Conservation (phyloP, 2,888 invertebrate genomes). For the Oxyscelio sp. region DNA sequence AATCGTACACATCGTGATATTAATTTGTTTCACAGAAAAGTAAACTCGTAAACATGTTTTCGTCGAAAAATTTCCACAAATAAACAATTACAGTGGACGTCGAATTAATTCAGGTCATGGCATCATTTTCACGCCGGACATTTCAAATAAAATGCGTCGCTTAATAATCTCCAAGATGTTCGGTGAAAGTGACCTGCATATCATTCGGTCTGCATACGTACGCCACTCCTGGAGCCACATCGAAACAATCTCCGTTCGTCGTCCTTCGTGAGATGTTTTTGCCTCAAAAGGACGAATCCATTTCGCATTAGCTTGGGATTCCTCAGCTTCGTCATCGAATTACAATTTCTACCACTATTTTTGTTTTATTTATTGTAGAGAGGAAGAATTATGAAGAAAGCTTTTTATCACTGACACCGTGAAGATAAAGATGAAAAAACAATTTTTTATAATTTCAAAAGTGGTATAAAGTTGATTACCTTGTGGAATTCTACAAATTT, state of each 20-base stretch:
- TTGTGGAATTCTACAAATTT: no score
- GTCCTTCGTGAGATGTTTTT: slow-evolving; percentile 68
- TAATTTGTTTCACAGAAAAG: background rate
- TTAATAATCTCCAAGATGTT: slow-evolving; percentile 67
- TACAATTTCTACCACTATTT: slow-evolving; percentile 22
- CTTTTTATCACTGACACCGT: no score
- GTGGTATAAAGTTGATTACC: no score
- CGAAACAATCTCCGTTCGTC: slow-evolving; percentile 67
- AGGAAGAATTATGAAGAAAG: slow-evolving; percentile 18
- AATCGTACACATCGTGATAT: no score
- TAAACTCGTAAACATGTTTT: background rate
- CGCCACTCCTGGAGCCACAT: background rate
- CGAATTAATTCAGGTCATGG: slow-evolving; percentile 45
- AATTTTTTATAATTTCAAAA: no score
- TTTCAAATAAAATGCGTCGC: slow-evolving; percentile 35
- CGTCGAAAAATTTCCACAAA: background rate
- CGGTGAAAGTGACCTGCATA: slow-evolving; percentile 74
- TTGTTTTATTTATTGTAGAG: slow-evolving; percentile 43
- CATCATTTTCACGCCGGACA: slow-evolving; percentile 42
- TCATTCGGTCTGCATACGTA: slow-evolving; percentile 49
- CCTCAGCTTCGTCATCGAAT: slow-evolving; percentile 42
- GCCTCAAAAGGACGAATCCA: slow-evolving; percentile 65
- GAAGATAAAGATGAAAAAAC: no score
- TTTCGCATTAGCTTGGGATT: slow-evolving; percentile 40
- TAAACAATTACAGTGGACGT: background rate